Evolutionary conservation across 2,113 vertebrate genomes (phyloP), one percentile per base, ranked within the genome.

Genomic region (Falco punctatus): DNA sequence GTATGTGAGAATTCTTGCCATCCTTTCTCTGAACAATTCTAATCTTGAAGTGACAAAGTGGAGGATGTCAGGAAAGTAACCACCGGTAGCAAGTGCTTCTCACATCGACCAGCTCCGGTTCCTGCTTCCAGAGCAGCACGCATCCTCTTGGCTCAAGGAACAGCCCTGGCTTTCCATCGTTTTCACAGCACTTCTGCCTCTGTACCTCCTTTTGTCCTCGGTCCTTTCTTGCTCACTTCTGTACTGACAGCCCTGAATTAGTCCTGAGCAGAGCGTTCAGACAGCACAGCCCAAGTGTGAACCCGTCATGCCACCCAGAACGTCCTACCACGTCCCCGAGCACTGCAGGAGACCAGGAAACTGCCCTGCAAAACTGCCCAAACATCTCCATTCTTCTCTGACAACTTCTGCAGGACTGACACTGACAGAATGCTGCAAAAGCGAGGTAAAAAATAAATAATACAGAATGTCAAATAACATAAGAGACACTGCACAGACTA

Each of bases 311-410:
- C 73, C 74, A 44, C 8, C 35, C 58, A 30, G 18, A 48, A 40
- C 2, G 9, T 59, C 52, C 70, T 23, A 44, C 22, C 61, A 22
- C 22, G 21, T 44, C 72, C 38, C 33, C 15, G 4, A 51, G 35
- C 8, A 13, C 40, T 3, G 20, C 59, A 28, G 57, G 20, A 28
- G 16, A 38, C 49, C 23, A 1, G 20, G n/a, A 49, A 78, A 51
- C 13, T 5, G 4, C 42, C 57, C 33, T 15, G 5, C 14, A 4
- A 54, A 62, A 44, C 38, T 3, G 0, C 24, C 51, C 18, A 13
- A 38, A 44, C 57, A 13, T 13, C 26, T 27, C 44, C 51, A 5
- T 32, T 17, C 42, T 26, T 27, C 70, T 59, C n/a, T 9, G 42
- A n/a, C 20, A 54, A 21, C 48, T 27, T 28, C 16, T 42, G 52